A percentile compares a stretch with the other conserved stretches of the same genome.
These are phyloP conservation scores for Perizoma affinitatum DNA, from an alignment of 2,888 invertebrate species.

Conservation along the genomic window DNA sequence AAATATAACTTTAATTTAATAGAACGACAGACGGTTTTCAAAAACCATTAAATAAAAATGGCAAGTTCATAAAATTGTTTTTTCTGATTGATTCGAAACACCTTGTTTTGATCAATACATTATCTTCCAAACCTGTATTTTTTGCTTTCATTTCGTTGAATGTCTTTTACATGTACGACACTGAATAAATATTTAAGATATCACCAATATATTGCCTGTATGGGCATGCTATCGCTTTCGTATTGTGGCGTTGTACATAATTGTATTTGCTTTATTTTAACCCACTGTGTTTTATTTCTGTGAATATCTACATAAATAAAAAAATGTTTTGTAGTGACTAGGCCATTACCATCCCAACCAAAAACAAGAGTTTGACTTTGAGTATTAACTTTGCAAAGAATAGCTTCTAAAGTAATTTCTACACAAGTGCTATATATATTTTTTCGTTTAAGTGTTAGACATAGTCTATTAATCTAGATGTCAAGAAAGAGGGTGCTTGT, in stretches of 20 bases:
- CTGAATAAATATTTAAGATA: slow-evolving; percentile 50
- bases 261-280: slow-evolving; percentile 64
- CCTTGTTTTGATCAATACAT: slow-evolving; percentile 24
- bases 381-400: slow-evolving; percentile 67
- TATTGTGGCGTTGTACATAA: slow-evolving; percentile 76
- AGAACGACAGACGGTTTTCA: slow-evolving; percentile 10
- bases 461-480: slow-evolving; percentile 49
- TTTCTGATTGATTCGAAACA: slow-evolving; percentile 20
- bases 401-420: slow-evolving; percentile 56
- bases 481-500: slow-evolving; percentile 54
- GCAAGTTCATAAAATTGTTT: slow-evolving; percentile 17
- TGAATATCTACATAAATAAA: slow-evolving; percentile 57
- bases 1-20: too few species aligned
- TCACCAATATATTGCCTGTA: slow-evolving; percentile 69
- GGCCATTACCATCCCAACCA: slow-evolving; percentile 74
- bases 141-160: slow-evolving; percentile 64
- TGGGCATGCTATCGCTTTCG: slow-evolving; percentile 79
- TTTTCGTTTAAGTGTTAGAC: slow-evolving; percentile 59
- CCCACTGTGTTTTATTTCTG: slow-evolving; percentile 69
- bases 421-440: slow-evolving; percentile 59
- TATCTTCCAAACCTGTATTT: slow-evolving; percentile 48
- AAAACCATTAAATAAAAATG: slow-evolving; percentile 14
- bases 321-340: slow-evolving; percentile 66
- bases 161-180: slow-evolving; percentile 55
- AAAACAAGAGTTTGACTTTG: slow-evolving; percentile 83